These are phyloP conservation scores for Pseudomyrmex flavicornis DNA, from an alignment of 1,140 invertebrate species.

Conservation along the genomic window DNA sequence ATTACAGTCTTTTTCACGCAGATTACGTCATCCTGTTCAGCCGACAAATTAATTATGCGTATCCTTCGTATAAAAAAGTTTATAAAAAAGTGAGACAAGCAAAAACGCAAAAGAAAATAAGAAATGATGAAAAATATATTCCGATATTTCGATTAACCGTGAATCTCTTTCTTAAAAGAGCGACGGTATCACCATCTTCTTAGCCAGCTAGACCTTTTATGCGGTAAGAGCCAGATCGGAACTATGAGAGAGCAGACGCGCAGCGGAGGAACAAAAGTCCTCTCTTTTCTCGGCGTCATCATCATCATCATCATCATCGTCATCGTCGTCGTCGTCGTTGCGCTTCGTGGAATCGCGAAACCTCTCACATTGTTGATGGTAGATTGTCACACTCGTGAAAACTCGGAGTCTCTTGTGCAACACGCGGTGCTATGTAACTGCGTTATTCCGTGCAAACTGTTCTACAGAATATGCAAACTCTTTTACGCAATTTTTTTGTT, in stretches of 20 bases:
- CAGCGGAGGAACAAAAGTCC: conserved; percentile 74
- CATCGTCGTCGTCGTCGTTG: conserved; percentile 31
- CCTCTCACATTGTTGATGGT: conserved; percentile 66
- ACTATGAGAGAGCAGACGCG: conserved; percentile 43
- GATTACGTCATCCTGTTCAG: not conserved
- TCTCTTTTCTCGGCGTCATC: conserved; percentile 57
- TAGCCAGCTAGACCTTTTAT: conserved; percentile 59
- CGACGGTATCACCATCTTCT: conserved; percentile 43
- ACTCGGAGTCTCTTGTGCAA: conserved; percentile 47
- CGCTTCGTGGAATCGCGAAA: conserved; percentile 68
- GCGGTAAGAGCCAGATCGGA: conserved; percentile 50
- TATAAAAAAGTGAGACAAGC: not conserved
- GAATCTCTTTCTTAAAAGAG: not conserved
- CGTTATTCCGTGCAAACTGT: not conserved
- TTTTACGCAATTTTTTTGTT: conserved; percentile 5
- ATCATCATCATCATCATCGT: not conserved
- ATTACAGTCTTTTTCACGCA: no score
- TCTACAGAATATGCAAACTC: not conserved
- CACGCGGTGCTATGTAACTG: not conserved
- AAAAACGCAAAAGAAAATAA: not conserved
- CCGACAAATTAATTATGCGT: not conserved
- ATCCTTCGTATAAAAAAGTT: no score
- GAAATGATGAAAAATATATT: not conserved
- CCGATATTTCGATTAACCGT: not conserved
- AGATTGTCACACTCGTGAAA: conserved; percentile 65